A percentile compares a stretch with the other conserved stretches of the same genome.
Conservation (phyloP, 1,140 invertebrate species). For the Pseudachorutes palmiensis region DNA sequence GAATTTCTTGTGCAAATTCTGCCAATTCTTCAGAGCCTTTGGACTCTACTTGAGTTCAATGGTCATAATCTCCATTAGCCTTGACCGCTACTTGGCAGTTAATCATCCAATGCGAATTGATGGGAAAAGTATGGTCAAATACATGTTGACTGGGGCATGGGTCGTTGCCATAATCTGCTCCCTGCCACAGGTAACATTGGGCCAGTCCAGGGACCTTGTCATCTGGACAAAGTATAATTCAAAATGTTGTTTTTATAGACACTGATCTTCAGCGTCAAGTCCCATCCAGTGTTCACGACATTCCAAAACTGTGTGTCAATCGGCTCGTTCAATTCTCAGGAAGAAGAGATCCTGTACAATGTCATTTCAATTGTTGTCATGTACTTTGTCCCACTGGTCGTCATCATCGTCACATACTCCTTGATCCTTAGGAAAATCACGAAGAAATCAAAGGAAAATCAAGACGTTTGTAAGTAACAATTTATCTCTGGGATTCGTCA, state of each 20-base stretch:
- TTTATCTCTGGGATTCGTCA: not conserved
- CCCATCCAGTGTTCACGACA: conserved; percentile 51
- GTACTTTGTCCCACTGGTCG: conserved; percentile 63
- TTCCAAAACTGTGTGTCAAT: conserved; percentile 70
- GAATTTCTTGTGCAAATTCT: conserved; percentile 62
- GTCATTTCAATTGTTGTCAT: conserved; percentile 62
- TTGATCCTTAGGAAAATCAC: conserved; percentile 66
- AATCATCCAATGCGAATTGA: conserved; percentile 55
- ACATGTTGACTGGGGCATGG: conserved; percentile 67
- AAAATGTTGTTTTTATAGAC: conserved; percentile 50
- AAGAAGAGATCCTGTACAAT: conserved; percentile 61
- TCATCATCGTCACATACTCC: conserved; percentile 64
- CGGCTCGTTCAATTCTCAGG: conserved; percentile 52
- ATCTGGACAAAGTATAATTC: conserved; percentile 7
- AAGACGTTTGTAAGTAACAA: conserved; percentile 1
- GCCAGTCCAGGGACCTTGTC: not conserved
- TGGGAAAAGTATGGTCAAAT: conserved; percentile 57
- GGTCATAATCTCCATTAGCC: conserved; percentile 67
- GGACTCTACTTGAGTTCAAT: conserved; percentile 74
- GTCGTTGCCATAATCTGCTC: conserved; percentile 45
- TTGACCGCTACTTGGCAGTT: conserved; percentile 56
- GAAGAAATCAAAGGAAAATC: conserved; percentile 37
- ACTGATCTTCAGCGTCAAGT: conserved; percentile 61
- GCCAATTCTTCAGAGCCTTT: conserved; percentile 66
- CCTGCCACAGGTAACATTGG: conserved; percentile 23